Evolutionary conservation across 2,888 invertebrate species (phyloP), one percentile per base, ranked within the genome.

Genomic region (Tetheella fluctuosa): DNA sequence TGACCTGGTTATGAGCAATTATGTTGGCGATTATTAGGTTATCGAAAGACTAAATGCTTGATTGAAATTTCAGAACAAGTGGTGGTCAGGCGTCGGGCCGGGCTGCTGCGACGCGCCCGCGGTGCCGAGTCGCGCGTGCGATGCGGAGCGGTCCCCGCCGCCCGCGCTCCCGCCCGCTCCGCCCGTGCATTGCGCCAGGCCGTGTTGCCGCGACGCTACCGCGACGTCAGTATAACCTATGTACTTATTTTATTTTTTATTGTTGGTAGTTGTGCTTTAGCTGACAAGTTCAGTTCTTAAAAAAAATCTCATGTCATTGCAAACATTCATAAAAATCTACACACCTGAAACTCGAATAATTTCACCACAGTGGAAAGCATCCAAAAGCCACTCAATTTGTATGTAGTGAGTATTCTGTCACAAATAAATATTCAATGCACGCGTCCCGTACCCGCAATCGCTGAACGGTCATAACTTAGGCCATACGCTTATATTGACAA

Each of bases 101-200:
- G 89, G 84, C 85, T 85, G 88, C 85, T 88, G 90, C 82, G 84
- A 85, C 83, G 90, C 87, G 86, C 87, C 89, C 86, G 89, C 85
- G 87, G 91, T 89, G 88, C 86, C 89, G 83, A 85, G 84, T 88
- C 89, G 90, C 85, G 92, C 93, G 89, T 93, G 90, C 91, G 89
- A 92, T 92, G 92, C 93, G 91, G 91, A 90, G 88, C 93, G 89
- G 90, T 88, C 88, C 84, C 84, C 90, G 83, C 86, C 86, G 83
- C 85, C 89, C 85, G 89, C 86, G 85, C 91, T 87, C 81, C 88
- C 84, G 76, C 86, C 89, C 79, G 88, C 84, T 81, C 84, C 83
- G 77, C 85, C 88, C 72, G 86, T 85, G 85, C 88, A 80, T 79
- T 88, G 89, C 83, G 80, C 86, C 81, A 83, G 89, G 80, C 88